phyloP scores from a whole-genome alignment of 2,888 invertebrate species.

The Villa cingulata region DNA sequence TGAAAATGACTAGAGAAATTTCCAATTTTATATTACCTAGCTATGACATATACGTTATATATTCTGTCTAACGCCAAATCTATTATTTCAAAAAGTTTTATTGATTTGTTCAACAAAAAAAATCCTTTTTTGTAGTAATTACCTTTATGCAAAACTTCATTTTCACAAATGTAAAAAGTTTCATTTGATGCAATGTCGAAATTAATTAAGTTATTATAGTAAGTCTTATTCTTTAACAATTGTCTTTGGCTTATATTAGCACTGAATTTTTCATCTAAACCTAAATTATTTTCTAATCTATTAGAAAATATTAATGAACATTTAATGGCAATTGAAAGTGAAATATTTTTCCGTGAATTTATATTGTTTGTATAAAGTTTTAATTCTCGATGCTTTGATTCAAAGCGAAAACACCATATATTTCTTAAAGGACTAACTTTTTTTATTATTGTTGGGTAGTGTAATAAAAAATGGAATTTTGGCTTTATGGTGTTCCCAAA shows the following conservation, averaged over 20 bases:
- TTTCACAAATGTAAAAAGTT: background rate
- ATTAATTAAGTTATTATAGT: too few relatives aligned
- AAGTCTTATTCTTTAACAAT: too few relatives aligned
- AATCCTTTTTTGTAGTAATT: slow-evolving; percentile 2
- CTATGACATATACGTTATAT: background rate
- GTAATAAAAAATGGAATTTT: slow-evolving; percentile 1
- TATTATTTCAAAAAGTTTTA: background rate
- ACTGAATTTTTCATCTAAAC: background rate
- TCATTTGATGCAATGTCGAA: too few relatives aligned
- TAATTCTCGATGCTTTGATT: slow-evolving; percentile 7
- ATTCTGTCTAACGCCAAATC: background rate
- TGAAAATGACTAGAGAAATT: background rate
- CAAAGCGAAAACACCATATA: slow-evolving; percentile 9
- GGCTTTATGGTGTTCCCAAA: slow-evolving; percentile 8
- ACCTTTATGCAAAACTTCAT: background rate
- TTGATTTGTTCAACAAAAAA: slow-evolving; percentile 1
- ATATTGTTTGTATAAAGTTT: slow-evolving; percentile 8
- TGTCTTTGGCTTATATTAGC: too few relatives aligned
- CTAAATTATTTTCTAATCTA: background rate
- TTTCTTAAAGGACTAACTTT: slow-evolving; percentile 7
- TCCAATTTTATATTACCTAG: background rate
- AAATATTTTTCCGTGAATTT: slow-evolving; percentile 6
- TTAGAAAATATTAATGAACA: slow-evolving; percentile 7
- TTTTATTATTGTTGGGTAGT: slow-evolving; percentile 7
- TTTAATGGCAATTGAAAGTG: slow-evolving; percentile 7